phyloP scores from a whole-genome alignment of 2,113 vertebrate species.

The Indicator indicator region DNA sequence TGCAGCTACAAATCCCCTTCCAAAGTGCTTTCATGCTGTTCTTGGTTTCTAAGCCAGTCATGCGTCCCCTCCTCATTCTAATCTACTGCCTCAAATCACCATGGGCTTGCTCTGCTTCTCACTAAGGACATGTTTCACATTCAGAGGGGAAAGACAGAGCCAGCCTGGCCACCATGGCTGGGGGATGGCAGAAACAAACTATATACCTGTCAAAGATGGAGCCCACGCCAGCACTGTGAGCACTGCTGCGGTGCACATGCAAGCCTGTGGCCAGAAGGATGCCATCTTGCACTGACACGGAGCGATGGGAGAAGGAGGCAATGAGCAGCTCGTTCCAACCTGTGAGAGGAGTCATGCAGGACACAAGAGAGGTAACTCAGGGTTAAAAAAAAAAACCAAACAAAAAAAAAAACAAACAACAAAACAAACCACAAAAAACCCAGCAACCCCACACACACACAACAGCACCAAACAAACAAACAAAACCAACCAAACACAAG shows the following conservation, averaged over 20 bases:
- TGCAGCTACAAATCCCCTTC: neutral
- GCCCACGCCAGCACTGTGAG: constrained; percentile 94
- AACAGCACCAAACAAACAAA: too few relatives aligned
- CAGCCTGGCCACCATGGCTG: neutral
- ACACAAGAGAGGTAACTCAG: neutral
- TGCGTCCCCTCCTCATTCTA: neutral
- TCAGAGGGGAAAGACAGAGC: neutral
- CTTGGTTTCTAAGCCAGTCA: neutral
- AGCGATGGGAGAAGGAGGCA: constrained; percentile 95
- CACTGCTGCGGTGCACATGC: constrained; percentile 93
- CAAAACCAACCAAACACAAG: too few relatives aligned
- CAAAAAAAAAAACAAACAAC: too few relatives aligned
- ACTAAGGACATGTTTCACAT: neutral
- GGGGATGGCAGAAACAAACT: neutral
- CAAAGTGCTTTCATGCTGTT: neutral
- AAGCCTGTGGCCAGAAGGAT: constrained; percentile 93
- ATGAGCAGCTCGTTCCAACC: constrained; percentile 97
- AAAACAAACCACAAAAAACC: too few relatives aligned
- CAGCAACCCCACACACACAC: too few relatives aligned
- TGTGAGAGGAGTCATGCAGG: constrained; percentile 33
- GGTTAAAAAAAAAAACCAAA: neutral
- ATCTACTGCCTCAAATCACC: neutral
- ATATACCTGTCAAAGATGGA: constrained; percentile 94
- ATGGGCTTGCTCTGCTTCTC: neutral
- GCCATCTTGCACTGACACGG: constrained; percentile 92